Base-by-base conservation (phyloP, 2,888 invertebrate genomes). In the Monoplex corrugatus region DNA sequence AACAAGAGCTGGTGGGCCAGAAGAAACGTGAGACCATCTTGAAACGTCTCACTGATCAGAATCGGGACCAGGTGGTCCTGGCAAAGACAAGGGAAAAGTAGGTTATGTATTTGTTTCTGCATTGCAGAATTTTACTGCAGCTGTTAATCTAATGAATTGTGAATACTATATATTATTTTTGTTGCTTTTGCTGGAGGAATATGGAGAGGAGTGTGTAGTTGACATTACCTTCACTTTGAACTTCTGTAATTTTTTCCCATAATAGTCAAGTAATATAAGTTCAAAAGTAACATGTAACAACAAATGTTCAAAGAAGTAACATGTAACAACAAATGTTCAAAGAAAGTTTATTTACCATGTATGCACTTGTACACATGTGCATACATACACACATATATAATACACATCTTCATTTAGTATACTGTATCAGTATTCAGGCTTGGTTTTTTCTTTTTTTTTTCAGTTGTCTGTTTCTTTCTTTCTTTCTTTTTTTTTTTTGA, bases 1-100 rank as follows among this genome's bases (percentile, higher is more conserved):
- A 96, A 90, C 94, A 95, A 82, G 94, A 94, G 23, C 91, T 94
- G 75, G 95, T 96, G 43, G 95, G 95, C 35, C 95, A 95, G 90
- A 93, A 93, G 85, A 96, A 96, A 87, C 91, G 96, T 44, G 95
- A 95, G 72, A 94, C 94, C 86, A 95, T 96, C 86, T 91, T 96
- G 72, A 93, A 94, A 86, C 93, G 94, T 38, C 91, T 96, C 50
- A 93, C 94, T 45, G 96, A 96, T 89, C 96, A 96, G 92, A 93
- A 94, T 83, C 94, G 95, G 44, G 96, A 96, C 83, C 96, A 95
- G 63, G 92, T 94, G 44, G 93, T 95, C 45, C 90, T 96, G 43
- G 92, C 94, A 3, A 92, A 93, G 82, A 95, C 94, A 23, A 95
- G 93, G 91, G 88, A 93, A 82, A 95, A 96, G 96, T 96, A 92